Conservation (phyloP, 2,888 invertebrate genomes). For the Tachystola acroxantha region DNA sequence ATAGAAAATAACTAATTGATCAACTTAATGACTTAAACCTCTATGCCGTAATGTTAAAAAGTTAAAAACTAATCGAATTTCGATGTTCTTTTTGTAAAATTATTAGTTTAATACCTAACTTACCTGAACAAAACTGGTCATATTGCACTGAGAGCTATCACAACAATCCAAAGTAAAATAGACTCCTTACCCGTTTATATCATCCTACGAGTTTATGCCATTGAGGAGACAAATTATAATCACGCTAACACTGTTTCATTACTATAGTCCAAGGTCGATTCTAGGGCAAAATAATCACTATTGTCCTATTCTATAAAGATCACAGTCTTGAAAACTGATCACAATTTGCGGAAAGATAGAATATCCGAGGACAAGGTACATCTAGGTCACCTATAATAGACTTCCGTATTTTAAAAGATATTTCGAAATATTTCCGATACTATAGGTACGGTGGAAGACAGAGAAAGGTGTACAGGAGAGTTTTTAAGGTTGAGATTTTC, state of each 20-base stretch:
- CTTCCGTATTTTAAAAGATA: too few species aligned
- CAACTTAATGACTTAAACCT: too few species aligned
- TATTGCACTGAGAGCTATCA: conserved; percentile 16
- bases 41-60: too few species aligned
- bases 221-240: conserved; percentile 9
- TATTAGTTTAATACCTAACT: not conserved
- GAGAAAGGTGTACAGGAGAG: too few species aligned
- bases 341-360: conserved; percentile 3
- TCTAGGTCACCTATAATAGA: too few species aligned
- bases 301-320: conserved; percentile 4
- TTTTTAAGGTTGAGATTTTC: too few species aligned
- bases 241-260: conserved; percentile 16
- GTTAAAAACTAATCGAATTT: too few species aligned
- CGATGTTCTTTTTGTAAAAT: too few species aligned
- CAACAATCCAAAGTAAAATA: conserved; percentile 18
- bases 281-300: conserved; percentile 3
- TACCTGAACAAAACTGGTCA: conserved; percentile 25
- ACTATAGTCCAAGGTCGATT: conserved; percentile 14
- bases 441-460: too few species aligned
- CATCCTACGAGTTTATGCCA: conserved; percentile 6
- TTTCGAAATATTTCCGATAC: too few species aligned
- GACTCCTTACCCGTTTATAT: conserved; percentile 17
- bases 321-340: conserved; percentile 5
- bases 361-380: too few species aligned
- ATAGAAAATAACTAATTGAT: too few species aligned